These are phyloP conservation scores for Agelastica alni DNA, from an alignment of 2,888 invertebrate genomes.

Conservation along the genomic window DNA sequence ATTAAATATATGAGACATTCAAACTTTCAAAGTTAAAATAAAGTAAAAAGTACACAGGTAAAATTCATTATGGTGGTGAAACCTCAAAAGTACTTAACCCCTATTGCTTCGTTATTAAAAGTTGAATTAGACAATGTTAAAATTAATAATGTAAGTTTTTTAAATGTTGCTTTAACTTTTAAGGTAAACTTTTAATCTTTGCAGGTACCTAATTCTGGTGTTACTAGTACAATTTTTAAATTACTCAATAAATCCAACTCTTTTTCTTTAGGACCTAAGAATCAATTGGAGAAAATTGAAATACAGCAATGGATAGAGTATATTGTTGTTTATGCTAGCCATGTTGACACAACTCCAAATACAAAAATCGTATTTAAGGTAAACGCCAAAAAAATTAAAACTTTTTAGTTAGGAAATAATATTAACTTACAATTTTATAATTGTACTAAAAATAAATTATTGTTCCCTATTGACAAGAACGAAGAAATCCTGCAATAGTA, in stretches of 20 bases:
- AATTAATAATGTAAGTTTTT: slow-evolving; percentile 9
- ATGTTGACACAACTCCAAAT: slow-evolving; percentile 33
- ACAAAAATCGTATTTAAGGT: slow-evolving; percentile 44
- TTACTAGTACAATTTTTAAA: slow-evolving; percentile 47
- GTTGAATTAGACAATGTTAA: slow-evolving; percentile 16
- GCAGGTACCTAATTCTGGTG: slow-evolving; percentile 19
- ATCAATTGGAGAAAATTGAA: slow-evolving; percentile 44
- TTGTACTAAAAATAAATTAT: too few species aligned
- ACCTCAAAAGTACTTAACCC: slow-evolving; percentile 8
- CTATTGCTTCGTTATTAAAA: slow-evolving; percentile 16
- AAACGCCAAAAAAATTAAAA: too few species aligned
- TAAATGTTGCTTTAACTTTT: neutral
- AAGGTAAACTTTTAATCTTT: neutral
- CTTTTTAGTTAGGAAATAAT: too few species aligned
- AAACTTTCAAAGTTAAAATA: slow-evolving; percentile 3
- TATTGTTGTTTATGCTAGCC: slow-evolving; percentile 44
- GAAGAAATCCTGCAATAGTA: too few species aligned
- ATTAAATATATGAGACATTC: too few species aligned
- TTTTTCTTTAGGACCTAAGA: slow-evolving; percentile 34
- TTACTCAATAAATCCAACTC: slow-evolving; percentile 45
- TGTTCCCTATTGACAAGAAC: too few species aligned
- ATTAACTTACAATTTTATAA: too few species aligned
- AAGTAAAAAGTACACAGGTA: too few species aligned
- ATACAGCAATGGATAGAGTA: slow-evolving; percentile 54
- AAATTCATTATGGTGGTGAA: slow-evolving; percentile 18